These are phyloP conservation scores for Macaria liturata DNA, from an alignment of 2,888 invertebrate species.

Conservation along the genomic window DNA sequence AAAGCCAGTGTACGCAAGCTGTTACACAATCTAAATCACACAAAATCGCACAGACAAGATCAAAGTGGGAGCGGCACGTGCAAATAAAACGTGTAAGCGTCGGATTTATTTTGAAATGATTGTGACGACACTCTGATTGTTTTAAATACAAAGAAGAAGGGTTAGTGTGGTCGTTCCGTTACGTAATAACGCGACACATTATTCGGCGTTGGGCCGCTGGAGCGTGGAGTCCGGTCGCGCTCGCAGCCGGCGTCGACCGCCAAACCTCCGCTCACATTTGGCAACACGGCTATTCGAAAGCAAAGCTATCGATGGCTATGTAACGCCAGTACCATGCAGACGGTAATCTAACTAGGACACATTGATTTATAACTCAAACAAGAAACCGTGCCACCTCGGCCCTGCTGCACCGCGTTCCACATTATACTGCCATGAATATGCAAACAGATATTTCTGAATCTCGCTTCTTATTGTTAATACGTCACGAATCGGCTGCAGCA, in stretches of 20 bases:
- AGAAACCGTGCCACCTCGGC: slow-evolving; percentile 79
- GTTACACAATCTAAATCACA: slow-evolving; percentile 29
- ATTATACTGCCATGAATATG: slow-evolving; percentile 74
- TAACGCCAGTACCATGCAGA: slow-evolving; percentile 55
- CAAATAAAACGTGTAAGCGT: slow-evolving; percentile 38
- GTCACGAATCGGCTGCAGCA: slow-evolving; percentile 18
- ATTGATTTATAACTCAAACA: slow-evolving; percentile 77
- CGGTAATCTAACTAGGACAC: slow-evolving; percentile 75
- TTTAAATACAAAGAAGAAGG: slow-evolving; percentile 69
- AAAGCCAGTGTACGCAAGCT: slow-evolving; percentile 21
- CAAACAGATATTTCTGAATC: slow-evolving; percentile 54
- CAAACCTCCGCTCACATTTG: slow-evolving; percentile 60
- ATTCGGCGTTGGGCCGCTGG: slow-evolving; percentile 36
- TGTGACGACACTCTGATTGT: slow-evolving; percentile 59
- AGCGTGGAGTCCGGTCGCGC: slow-evolving; percentile 41
- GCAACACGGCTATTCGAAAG: slow-evolving; percentile 69
- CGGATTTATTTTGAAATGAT: slow-evolving; percentile 24
- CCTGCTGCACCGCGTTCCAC: slow-evolving; percentile 67
- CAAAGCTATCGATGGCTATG: slow-evolving; percentile 62
- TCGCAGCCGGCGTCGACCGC: slow-evolving; percentile 38
- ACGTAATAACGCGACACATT: slow-evolving; percentile 27
- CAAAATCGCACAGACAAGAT: slow-evolving; percentile 32
- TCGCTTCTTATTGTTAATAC: slow-evolving; percentile 29
- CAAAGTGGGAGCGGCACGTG: slow-evolving; percentile 35
- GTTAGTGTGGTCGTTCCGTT: slow-evolving; percentile 46